Percentiles rank a stretch among this genome's conserved stretches.
These are phyloP conservation scores for Chaetura pelagica DNA, from an alignment of 2,113 vertebrate genomes.

Conservation along the genomic window DNA sequence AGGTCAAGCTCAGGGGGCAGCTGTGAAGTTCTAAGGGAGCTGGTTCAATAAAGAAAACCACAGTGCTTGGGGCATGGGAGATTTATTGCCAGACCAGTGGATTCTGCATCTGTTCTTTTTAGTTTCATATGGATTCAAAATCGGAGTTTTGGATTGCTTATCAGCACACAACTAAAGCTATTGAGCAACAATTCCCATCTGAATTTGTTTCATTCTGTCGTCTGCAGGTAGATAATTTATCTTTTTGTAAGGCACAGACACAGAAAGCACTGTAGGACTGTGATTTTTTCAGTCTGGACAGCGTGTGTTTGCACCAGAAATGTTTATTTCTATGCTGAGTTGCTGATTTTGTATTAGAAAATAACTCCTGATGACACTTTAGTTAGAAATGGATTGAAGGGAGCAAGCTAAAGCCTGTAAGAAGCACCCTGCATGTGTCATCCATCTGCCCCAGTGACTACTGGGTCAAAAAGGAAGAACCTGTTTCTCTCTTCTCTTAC, in stretches of 20 bases:
- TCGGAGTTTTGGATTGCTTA: not conserved
- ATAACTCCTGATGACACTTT: not conserved
- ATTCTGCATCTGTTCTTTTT: slow-evolving; percentile 69
- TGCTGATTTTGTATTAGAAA: not conserved
- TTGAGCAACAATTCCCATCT: not conserved
- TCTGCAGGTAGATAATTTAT: not conserved
- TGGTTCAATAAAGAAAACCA: slow-evolving; percentile 48
- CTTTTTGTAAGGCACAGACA: not conserved
- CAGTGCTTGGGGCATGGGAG: slow-evolving; percentile 43
- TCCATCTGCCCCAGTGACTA: not conserved
- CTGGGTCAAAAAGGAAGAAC: not conserved
- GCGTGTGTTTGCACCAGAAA: not conserved
- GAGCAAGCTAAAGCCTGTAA: not conserved
- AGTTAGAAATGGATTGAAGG: not conserved
- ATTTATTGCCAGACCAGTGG: slow-evolving; percentile 67
- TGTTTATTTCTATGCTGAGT: not conserved
- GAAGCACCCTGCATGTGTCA: not conserved
- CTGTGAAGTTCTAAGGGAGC: slow-evolving; percentile 60
- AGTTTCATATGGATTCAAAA: slow-evolving; percentile 65
- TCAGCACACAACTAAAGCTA: not conserved
- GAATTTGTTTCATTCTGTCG: not conserved
- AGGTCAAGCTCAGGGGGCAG: slow-evolving; percentile 55
- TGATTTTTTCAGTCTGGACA: not conserved
- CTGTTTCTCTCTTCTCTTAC: not conserved
- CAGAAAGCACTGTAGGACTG: not conserved